These are phyloP conservation scores for Scelioninae gen. 2 DNA, from an alignment of 2,888 invertebrate genomes.

Conservation along the genomic window DNA sequence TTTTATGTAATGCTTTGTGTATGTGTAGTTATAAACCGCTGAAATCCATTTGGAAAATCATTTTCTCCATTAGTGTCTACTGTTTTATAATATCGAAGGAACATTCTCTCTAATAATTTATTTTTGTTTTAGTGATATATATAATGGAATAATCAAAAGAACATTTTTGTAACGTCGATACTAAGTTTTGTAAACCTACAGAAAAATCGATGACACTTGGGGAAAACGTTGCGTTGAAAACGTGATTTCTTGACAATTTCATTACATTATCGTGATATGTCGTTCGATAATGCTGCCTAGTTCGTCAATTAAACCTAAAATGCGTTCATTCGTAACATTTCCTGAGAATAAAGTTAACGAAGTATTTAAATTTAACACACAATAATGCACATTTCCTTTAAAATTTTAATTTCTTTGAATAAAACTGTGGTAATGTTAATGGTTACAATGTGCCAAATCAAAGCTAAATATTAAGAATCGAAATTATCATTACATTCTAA, in stretches of 20 bases:
- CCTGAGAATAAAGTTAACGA: too few relatives aligned
- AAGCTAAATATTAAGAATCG: too few relatives aligned
- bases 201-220: neutral
- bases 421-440: too few relatives aligned
- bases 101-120: too few relatives aligned
- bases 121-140: too few relatives aligned
- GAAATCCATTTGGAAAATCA: neutral
- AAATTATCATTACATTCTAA: too few relatives aligned
- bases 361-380: too few relatives aligned
- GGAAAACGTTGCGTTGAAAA: neutral
- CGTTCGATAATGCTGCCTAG: constrained; percentile 47
- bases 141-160: neutral
- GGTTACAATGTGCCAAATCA: too few relatives aligned
- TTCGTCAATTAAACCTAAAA: constrained; percentile 47
- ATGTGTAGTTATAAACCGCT: constrained; percentile 8
- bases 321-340: constrained; percentile 12
- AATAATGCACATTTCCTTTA: too few relatives aligned
- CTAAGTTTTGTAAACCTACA: too few relatives aligned
- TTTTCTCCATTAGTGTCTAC: neutral
- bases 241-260: constrained; percentile 28
- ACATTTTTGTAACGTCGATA: too few relatives aligned
- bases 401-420: too few relatives aligned
- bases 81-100: neutral
- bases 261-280: constrained; percentile 27
- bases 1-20: constrained; percentile 20